A percentile compares a stretch with the other conserved stretches of the same genome.
Evolutionary conservation across 2,888 invertebrate genomes (phyloP).

Genomic region (Leptinotarsa peninsularis): DNA sequence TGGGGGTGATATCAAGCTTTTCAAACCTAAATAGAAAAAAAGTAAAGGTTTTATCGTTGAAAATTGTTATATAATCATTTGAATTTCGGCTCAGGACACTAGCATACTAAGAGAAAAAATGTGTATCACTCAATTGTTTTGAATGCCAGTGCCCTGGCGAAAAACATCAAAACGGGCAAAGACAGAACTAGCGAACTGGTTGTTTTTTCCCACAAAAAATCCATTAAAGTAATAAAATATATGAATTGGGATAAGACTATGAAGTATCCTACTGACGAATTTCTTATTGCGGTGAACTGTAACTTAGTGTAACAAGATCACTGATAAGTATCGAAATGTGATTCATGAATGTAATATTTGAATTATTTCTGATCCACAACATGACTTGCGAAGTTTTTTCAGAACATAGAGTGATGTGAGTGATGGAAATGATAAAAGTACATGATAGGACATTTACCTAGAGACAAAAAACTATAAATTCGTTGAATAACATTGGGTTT

Average conservation of each 20-base stretch:
- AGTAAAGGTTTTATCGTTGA: constrained; percentile 3
- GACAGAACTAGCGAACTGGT: constrained; percentile 29
- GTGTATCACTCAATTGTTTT: constrained; percentile 33
- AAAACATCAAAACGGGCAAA: constrained; percentile 34
- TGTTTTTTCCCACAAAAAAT: constrained; percentile 22
- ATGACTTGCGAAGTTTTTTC: too few relatives aligned
- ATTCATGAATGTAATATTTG: too few relatives aligned
- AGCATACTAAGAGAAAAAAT: constrained; percentile 59
- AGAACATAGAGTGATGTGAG: too few relatives aligned
- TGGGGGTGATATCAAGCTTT: constrained; percentile 98
- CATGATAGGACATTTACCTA: too few relatives aligned
- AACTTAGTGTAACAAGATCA: neutral
- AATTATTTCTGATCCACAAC: too few relatives aligned
- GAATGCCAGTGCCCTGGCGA: constrained; percentile 92
- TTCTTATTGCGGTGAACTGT: too few relatives aligned
- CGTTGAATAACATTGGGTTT: neutral
- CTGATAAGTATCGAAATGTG: neutral
- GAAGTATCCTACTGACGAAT: neutral
- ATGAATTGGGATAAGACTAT: neutral
- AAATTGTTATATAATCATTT: constrained; percentile 7
- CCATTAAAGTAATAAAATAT: constrained; percentile 19
- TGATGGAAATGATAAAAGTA: too few relatives aligned
- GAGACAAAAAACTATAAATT: neutral
- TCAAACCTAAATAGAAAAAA: constrained; percentile 82
- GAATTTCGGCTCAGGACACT: constrained; percentile 66